Base-by-base conservation (phyloP, 2,797 vertebrate species). In the Aldrovandia affinis region DNA sequence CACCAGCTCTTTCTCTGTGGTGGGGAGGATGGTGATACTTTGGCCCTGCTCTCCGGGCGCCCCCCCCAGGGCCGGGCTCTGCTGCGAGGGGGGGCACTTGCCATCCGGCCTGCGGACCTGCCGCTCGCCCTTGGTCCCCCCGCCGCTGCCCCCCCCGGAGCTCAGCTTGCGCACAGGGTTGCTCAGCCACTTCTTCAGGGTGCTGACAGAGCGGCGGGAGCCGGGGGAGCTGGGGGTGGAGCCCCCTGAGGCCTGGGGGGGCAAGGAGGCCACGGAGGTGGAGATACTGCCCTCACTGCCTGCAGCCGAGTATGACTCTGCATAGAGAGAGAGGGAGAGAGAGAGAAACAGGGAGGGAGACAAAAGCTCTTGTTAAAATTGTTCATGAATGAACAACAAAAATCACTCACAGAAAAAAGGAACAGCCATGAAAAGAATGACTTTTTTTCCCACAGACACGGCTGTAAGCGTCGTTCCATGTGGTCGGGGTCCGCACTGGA, bases 221-320 rank as follows among this genome's bases (percentile, higher is more conserved):
- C 94, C 92, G 0, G 97, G 97, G 18, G 97, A 98, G 90, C 96
- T 96, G 63, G 96, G 97, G 75, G 95, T 96, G 0, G 97, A 97
- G 88, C 96, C 96, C 89, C 94, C 93, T 30, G 96, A 97, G 2
- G 96, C 95, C 92, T 95, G 96, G 0, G 96, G 97, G 54, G 96
- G 96, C 83, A 97, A 93, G 0, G 97, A 98, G 52, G 94, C 96
- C 92, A 96, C 96, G 0, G 97, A 97, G 83, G 96, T 96, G 20
- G 97, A 97, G 91, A 97, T 95, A 91, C 97, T 98, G 86, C 96
- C 97, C 86, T 97, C 97, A 8, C 97, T 98, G 92, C 96, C 97
- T 15, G 97, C 96, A 86, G 96, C 95, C 3, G 97, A 96, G 90
- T 98, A 98, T 1, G 97, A 96, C 92, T 98, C 97, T 98, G 90